Percentiles rank a stretch among this genome's conserved stretches.
Evolutionary conservation across 1,140 invertebrate genomes (phyloP).

Genomic region (Zaprionus nigranus): DNA sequence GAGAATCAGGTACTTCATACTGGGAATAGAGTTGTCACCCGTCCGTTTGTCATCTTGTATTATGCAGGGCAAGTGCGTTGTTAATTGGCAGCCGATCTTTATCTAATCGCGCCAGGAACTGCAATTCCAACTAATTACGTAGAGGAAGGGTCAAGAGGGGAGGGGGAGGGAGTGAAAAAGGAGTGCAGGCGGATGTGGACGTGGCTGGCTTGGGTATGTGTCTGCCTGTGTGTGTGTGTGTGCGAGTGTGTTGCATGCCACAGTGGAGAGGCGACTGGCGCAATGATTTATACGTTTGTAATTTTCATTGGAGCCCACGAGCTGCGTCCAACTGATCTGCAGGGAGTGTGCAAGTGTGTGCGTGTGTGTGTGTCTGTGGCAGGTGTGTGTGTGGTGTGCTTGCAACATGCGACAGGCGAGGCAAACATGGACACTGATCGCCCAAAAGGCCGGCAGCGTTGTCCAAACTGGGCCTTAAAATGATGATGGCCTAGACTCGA

Average conservation of each 20-base stretch:
- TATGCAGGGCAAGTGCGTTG: constrained; percentile 72
- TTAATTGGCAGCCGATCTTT: constrained; percentile 81
- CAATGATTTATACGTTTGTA: constrained; percentile 82
- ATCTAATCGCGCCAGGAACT: constrained; percentile 81
- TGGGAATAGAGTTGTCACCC: constrained; percentile 63
- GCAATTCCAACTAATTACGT: constrained; percentile 81
- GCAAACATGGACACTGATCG: constrained; percentile 76
- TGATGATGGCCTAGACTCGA: constrained; percentile 65
- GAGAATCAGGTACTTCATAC: neutral
- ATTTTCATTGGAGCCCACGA: constrained; percentile 79
- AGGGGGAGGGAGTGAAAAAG: neutral
- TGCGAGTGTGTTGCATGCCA: constrained; percentile 34
- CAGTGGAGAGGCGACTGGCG: constrained; percentile 35
- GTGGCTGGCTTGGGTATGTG: neutral
- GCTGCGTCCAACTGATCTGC: constrained; percentile 53
- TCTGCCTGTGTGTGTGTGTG: neutral
- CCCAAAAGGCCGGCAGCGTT: constrained; percentile 60
- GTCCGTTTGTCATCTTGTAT: constrained; percentile 61
- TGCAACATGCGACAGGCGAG: constrained; percentile 74
- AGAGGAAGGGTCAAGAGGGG: constrained; percentile 38
- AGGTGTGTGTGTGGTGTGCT: constrained; percentile 24
- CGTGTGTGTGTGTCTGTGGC: constrained; percentile 7
- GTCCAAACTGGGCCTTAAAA: constrained; percentile 74
- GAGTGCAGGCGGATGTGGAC: constrained; percentile 2
- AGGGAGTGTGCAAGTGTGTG: constrained; percentile 11